Percentiles rank a stretch among this genome's conserved stretches.
phyloP scores from a whole-genome alignment of 2,888 invertebrate genomes.

The Ethmia dodecea region DNA sequence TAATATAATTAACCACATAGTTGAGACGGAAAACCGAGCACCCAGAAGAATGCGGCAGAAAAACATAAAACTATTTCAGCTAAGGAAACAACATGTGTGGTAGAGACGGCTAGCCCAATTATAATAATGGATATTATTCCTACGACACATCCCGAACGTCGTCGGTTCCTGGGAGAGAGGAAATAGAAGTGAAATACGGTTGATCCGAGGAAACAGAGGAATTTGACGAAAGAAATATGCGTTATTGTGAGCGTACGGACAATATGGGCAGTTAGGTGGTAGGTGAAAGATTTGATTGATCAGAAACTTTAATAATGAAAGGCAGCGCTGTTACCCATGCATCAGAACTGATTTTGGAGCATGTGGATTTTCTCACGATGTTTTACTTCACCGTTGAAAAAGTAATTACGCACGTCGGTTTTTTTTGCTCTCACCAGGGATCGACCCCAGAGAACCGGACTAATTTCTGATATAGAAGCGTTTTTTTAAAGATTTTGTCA shows the following conservation, averaged over 20 bases:
- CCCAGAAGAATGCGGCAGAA: slow-evolving; percentile 12
- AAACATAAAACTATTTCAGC: slow-evolving; percentile 42
- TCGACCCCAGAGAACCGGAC: too few relatives aligned
- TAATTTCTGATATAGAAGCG: too few relatives aligned
- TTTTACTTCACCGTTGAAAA: too few relatives aligned
- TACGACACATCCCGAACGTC: slow-evolving; percentile 48
- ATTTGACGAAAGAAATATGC: slow-evolving; percentile 21
- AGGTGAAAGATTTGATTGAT: neutral
- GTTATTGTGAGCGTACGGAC: slow-evolving; percentile 19
- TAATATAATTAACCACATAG: too few relatives aligned
- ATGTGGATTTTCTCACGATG: too few relatives aligned
- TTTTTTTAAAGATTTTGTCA: too few relatives aligned
- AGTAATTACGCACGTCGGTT: too few relatives aligned
- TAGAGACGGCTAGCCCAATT: slow-evolving; percentile 41
- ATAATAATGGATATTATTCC: slow-evolving; percentile 67
- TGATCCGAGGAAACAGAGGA: slow-evolving; percentile 22
- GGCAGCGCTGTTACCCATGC: too few relatives aligned
- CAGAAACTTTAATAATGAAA: too few relatives aligned
- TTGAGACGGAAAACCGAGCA: too few relatives aligned
- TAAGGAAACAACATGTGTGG: slow-evolving; percentile 37
- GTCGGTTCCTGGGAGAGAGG: slow-evolving; percentile 28
- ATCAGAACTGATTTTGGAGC: too few relatives aligned
- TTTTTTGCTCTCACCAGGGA: too few relatives aligned
- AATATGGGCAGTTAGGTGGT: neutral
- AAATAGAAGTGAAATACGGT: slow-evolving; percentile 17